Conservation (phyloP, 2,113 vertebrate genomes). For the Butorides virescens region DNA sequence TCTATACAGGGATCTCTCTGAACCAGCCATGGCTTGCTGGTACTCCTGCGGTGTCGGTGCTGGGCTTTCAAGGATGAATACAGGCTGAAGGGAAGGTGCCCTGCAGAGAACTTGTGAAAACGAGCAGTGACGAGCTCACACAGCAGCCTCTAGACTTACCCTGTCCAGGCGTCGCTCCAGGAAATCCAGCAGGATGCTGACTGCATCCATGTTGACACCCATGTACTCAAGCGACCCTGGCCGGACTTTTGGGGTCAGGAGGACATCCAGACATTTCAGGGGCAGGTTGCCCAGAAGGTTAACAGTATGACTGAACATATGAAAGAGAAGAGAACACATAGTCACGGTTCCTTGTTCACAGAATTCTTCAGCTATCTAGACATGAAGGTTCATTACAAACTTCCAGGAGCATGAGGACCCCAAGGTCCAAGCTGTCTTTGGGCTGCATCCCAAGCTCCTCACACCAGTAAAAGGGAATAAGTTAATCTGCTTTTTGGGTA, state of each 20-base stretch:
- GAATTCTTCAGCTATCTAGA: background rate
- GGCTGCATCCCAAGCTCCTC: background rate
- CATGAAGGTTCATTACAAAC: rapidly evolving
- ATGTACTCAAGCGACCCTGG: constrained; percentile 87
- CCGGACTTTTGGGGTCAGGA: constrained; percentile 83
- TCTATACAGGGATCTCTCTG: background rate
- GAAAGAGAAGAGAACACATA: background rate
- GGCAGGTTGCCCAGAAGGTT: constrained; percentile 93
- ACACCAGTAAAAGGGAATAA: background rate
- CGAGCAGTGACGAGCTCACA: rapidly evolving
- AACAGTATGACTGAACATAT: constrained; percentile 77
- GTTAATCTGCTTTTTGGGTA: background rate
- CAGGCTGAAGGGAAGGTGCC: background rate
- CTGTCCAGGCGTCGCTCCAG: constrained; percentile 87
- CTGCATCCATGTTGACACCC: constrained; percentile 91
- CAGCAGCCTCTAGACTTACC: constrained; percentile 67
- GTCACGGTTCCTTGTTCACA: background rate
- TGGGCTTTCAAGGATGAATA: background rate
- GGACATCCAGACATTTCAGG: constrained; percentile 86
- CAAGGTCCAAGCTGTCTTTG: rapidly evolving
- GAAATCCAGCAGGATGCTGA: constrained; percentile 84
- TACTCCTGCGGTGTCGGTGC: background rate
- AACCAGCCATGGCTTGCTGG: rapidly evolving
- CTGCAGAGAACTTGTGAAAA: background rate
- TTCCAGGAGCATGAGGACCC: background rate